Base-by-base conservation (phyloP, 2,797 vertebrate genomes). In the Anas bernieri region DNA sequence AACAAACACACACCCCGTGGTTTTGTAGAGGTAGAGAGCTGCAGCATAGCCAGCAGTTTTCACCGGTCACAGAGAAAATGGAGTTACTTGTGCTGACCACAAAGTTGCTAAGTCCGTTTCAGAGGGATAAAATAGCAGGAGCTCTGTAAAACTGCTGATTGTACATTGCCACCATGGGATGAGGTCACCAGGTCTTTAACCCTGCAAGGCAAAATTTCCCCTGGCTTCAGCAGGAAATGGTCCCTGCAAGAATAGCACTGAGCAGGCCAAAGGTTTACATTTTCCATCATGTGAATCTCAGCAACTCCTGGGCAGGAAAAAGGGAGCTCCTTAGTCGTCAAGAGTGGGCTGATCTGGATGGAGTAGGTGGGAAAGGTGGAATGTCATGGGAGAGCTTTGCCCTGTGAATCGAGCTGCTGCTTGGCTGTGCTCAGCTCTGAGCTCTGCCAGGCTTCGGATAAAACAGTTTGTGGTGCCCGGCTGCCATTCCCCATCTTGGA, bases 171-270 rank as follows among this genome's bases (percentile, higher is more conserved):
- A 39, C 52, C 1, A 5, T 2, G 8, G 85, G 94, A 66, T 88
- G 92, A 94, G 93, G 90, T 94, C 96, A 94, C 88, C 81, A 68
- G 88, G 95, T 90, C 88, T 94, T 95, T 94, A 91, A 86, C 94
- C 91, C 90, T 61, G 61, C 70, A 50, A 84, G 94, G 92, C 94
- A 96, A 43, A 92, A 96, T 54, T 79, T 95, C 85, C 87, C 74
- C 63, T 83, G 83, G 86, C 80, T 93, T 94, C 89, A 96, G 92
- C 89, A 90, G 92, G 93, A 96, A 95, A 83, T 20, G 37, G 80
- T 46, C 75, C 48, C 33, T 23, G 67, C 48, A 45, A 74, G 93
- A 95, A 92, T 59, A 92, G 92, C 89, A 64, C 2, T 3, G 8
- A 83, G 56, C 59, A 45, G 83, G 81, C 64, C 78, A 14, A 73